These are phyloP conservation scores for Hartigia nigra DNA, from an alignment of 2,888 invertebrate species.

Conservation along the genomic window DNA sequence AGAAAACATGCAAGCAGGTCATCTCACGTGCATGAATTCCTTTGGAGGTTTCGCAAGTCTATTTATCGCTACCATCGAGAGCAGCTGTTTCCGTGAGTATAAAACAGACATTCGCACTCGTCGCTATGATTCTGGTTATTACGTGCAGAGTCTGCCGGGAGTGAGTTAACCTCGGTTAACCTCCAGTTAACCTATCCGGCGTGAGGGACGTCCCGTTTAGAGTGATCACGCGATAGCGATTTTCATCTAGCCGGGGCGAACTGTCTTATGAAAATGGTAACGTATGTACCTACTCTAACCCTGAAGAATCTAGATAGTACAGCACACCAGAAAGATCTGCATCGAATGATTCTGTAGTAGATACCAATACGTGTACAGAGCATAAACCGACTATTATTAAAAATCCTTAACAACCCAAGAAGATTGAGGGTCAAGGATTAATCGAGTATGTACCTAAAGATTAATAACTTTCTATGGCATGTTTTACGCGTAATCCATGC, in stretches of 20 bases:
- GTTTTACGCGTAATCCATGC: not conserved
- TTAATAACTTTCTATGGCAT: not conserved
- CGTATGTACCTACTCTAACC: not conserved
- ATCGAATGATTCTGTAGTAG: not conserved
- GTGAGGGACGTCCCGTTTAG: not conserved
- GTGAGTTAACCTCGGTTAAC: not conserved
- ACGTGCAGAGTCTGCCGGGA: constrained; percentile 22
- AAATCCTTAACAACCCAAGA: not conserved
- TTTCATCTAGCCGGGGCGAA: not conserved
- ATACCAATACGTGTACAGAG: not conserved
- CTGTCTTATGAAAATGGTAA: not conserved
- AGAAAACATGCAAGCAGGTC: not conserved
- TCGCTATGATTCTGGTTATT: constrained; percentile 32
- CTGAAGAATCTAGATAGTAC: not conserved
- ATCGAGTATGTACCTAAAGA: not conserved
- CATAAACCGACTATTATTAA: not conserved
- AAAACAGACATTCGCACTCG: constrained; percentile 30
- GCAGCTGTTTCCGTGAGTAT: constrained; percentile 28
- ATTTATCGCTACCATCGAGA: constrained; percentile 1
- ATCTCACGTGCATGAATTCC: not conserved
- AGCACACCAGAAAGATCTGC: not conserved
- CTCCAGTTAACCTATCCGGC: not conserved
- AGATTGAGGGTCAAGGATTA: not conserved
- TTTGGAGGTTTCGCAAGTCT: not conserved
- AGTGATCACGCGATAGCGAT: not conserved